phyloP scores from a whole-genome alignment of 2,113 vertebrate species.

The Chinchilla lanigera region DNA sequence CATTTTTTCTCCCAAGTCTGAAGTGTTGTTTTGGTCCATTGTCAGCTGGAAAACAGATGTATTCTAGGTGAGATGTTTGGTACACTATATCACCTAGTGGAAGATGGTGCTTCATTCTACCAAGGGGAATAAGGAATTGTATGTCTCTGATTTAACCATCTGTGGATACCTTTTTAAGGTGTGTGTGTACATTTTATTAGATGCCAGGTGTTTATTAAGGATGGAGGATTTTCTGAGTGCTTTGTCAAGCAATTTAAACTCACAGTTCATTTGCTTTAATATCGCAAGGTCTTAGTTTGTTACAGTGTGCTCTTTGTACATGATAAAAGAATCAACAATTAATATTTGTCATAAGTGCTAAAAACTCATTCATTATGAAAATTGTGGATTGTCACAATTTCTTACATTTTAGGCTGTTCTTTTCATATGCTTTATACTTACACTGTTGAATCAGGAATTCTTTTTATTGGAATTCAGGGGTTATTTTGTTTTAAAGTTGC shows the following conservation, averaged over 20 bases:
- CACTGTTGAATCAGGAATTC: neutral
- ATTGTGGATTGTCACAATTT: neutral
- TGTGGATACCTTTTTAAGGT: constrained; percentile 41
- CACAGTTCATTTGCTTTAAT: neutral
- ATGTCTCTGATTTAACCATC: constrained; percentile 58
- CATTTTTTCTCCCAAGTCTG: constrained; percentile 64
- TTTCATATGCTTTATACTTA: neutral
- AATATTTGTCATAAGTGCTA: neutral
- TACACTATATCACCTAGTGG: constrained; percentile 69
- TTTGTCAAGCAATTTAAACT: constrained; percentile 33
- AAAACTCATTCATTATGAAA: constrained; percentile 1
- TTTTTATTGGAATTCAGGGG: neutral
- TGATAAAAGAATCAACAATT: neutral
- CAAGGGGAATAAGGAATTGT: constrained; percentile 49
- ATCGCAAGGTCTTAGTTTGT: neutral
- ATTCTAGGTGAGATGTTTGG: constrained; percentile 74
- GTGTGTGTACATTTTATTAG: neutral
- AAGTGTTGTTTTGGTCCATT: constrained; percentile 77
- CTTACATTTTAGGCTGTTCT: neutral
- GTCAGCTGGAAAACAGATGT: constrained; percentile 73
- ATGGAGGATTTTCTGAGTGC: neutral
- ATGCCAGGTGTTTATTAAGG: constrained; percentile 13
- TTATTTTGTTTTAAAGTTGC: neutral
- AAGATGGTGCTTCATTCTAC: constrained; percentile 67
- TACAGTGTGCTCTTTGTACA: neutral